A percentile compares a stretch with the other conserved stretches of the same genome.
These are phyloP conservation scores for Erpornis zantholeuca DNA, from an alignment of 2,113 vertebrate species.

Conservation along the genomic window DNA sequence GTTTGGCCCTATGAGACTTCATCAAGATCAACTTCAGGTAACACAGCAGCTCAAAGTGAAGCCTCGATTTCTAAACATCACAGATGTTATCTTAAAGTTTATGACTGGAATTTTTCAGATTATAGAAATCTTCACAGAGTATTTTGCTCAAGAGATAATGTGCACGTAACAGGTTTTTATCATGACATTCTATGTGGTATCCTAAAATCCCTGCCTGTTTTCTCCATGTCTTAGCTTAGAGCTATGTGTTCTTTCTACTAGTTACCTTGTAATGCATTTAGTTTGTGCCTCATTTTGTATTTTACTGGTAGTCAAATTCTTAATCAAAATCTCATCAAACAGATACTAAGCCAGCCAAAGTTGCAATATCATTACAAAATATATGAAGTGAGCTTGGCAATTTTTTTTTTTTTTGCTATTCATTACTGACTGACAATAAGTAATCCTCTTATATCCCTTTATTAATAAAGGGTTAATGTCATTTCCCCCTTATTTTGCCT, in stretches of 20 bases:
- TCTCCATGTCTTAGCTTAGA: background rate
- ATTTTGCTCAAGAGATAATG: background rate
- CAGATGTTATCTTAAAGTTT: background rate
- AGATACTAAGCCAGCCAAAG: background rate
- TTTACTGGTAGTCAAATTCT: background rate
- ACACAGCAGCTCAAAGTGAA: background rate
- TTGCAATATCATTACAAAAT: background rate
- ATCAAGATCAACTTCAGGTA: conserved; percentile 98
- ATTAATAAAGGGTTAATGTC: background rate
- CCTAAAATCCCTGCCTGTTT: background rate
- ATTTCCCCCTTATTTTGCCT: background rate
- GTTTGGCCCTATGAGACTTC: conserved; percentile 98
- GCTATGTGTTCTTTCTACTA: background rate
- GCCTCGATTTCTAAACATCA: background rate
- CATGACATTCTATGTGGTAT: background rate
- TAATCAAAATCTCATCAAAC: background rate
- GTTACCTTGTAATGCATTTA: background rate
- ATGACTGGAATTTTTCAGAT: background rate
- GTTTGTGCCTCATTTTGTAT: background rate
- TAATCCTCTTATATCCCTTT: background rate
- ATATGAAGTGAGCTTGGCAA: background rate
- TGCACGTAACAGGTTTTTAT: background rate
- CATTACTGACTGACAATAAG: background rate
- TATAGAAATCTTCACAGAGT: background rate
- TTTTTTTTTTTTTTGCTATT: background rate